Evolutionary conservation across 2,888 invertebrate species (phyloP), one percentile per base, ranked within the genome.

Genomic region (Polymixis lichenea): DNA sequence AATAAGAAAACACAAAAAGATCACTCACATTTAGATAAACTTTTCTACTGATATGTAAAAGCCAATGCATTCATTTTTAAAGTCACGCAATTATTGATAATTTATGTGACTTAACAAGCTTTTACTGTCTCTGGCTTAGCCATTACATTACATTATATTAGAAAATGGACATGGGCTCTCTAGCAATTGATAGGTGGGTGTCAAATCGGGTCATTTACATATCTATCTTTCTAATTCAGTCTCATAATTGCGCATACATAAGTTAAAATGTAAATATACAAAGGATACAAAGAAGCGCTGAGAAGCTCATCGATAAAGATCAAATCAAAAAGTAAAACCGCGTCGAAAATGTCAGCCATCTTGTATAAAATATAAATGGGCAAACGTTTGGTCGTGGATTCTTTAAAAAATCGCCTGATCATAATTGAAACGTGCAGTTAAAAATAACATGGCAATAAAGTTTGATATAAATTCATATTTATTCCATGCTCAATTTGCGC

Each of bases 241-340:
- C 96, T 96, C 95, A 94, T 95, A 93, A 92, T 95, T 95, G 93
- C 94, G 94, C 95, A 92, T 95, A 95, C 93, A 91, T 91, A 94
- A 94, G 92, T 93, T 78, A 90, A 93, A 91, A 89, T 88, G 85
- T 91, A 85, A 89, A 89, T 92, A 82, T 87, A 87, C 76, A 88
- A 87, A 86, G 75, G 80, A 89, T 87, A 73, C 32, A 75, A 81
- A 87, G 78, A 90, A 89, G 88, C 89, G 75, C 80, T 77, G 66
- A 73, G 72, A 87, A 88, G 87, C 89, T 88, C 82, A 73, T 82
- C 55, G 56, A 70, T 80, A 82, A 80, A 76, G 62, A 71, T 68
- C 19, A 71, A 72, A 65, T 49, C 25, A 68, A 79, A 79, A 87
- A 64, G 72, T 71, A 73, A 74, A 67, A 78, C 22, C 28, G 55